Conservation (phyloP, 2,888 invertebrate genomes). For the Patella depressa region DNA sequence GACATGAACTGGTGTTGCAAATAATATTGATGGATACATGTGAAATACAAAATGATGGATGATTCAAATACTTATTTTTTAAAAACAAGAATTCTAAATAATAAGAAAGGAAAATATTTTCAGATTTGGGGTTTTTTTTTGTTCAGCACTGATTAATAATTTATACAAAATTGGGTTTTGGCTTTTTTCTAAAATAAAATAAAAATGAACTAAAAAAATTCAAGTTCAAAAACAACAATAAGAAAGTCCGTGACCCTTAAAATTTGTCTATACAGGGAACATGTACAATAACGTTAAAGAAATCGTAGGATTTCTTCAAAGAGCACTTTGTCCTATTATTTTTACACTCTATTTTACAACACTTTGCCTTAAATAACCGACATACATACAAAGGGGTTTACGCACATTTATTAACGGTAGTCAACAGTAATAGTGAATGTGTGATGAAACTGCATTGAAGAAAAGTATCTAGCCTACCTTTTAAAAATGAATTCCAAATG, state of each 20-base stretch:
- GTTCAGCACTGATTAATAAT: no score
- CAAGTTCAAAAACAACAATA: slow-evolving; percentile 1
- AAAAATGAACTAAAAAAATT: no score
- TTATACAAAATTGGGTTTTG: no score
- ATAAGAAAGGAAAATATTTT: no score
- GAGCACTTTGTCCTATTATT: slow-evolving; percentile 9
- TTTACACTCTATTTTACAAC: slow-evolving; percentile 7
- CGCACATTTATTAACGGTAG: slow-evolving; percentile 4
- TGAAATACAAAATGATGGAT: no score
- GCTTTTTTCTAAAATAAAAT: no score
- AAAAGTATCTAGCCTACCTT: slow-evolving; percentile 11
- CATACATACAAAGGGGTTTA: neutral
- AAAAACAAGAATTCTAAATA: no score
- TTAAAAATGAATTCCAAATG: slow-evolving; percentile 4
- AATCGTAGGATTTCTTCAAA: neutral
- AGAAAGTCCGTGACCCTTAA: neutral
- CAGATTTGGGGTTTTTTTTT: no score
- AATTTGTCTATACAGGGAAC: slow-evolving; percentile 4
- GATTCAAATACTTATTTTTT: no score
- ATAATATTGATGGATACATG: no score
- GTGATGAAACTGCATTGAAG: neutral
- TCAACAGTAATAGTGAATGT: no score
- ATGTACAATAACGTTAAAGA: slow-evolving; percentile 4
- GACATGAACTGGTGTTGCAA: no score
- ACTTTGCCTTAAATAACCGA: neutral